These are phyloP conservation scores for Heterodera schachtii DNA, from an alignment of 1,140 invertebrate species.

Conservation along the genomic window DNA sequence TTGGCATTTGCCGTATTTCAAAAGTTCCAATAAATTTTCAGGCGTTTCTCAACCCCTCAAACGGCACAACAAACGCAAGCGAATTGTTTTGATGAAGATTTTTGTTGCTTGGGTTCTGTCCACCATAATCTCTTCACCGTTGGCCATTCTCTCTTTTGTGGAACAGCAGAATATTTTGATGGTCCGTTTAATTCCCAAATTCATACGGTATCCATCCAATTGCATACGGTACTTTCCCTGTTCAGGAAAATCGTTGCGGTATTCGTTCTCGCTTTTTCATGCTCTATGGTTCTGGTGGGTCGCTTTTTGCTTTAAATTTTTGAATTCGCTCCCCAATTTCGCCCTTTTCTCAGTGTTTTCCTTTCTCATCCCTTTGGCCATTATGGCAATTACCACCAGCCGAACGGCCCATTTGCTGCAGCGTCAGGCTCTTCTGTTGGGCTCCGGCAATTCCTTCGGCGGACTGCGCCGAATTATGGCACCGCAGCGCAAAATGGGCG, in stretches of 20 bases:
- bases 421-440: slow-evolving; percentile 66
- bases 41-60: slow-evolving; percentile 80
- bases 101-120: slow-evolving; percentile 81
- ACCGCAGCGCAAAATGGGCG: slow-evolving; percentile 53
- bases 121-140: slow-evolving; percentile 82
- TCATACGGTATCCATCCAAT: not conserved
- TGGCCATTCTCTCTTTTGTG: slow-evolving; percentile 80
- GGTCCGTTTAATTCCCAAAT: not conserved
- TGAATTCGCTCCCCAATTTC: slow-evolving; percentile 68
- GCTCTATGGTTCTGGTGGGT: slow-evolving; percentile 18
- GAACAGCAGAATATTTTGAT: slow-evolving; percentile 67
- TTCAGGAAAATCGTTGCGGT: slow-evolving; percentile 72
- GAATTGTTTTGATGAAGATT: slow-evolving; percentile 80
- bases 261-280: slow-evolving; percentile 67
- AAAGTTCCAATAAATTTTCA: not conserved
- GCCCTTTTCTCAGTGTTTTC: slow-evolving; percentile 70
- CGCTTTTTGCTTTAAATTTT: slow-evolving; percentile 81
- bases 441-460: slow-evolving; percentile 42
- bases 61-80: slow-evolving; percentile 76
- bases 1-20: too few relatives aligned
- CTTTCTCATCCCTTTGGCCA: slow-evolving; percentile 89
- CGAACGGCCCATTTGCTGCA: slow-evolving; percentile 82
- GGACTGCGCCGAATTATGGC: slow-evolving; percentile 56
- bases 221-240: not conserved
- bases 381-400: slow-evolving; percentile 90